phyloP scores from a whole-genome alignment of 2,888 invertebrate species.

The Ommatoiulus sabulosus region DNA sequence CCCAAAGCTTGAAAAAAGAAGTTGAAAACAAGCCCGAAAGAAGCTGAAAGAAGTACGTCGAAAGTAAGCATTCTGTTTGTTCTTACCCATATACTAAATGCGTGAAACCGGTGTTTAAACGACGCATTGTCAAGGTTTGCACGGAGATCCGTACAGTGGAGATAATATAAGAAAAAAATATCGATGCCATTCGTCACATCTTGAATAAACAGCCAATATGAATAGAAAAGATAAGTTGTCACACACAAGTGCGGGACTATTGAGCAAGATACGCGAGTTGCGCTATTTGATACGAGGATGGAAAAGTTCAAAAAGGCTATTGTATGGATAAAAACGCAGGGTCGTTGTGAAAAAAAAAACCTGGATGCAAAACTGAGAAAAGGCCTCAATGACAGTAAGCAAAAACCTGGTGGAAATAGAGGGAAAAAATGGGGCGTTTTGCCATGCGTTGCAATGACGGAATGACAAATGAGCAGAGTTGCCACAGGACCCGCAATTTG shows the following conservation, averaged over 20 bases:
- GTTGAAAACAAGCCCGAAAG: too few relatives aligned
- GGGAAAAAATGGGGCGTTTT: slow-evolving; percentile 1
- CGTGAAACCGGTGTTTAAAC: background rate
- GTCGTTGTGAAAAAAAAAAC: background rate
- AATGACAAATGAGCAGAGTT: slow-evolving; percentile 16
- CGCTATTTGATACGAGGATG: background rate
- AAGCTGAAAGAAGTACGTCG: too few relatives aligned
- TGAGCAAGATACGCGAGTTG: background rate
- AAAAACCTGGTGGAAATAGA: slow-evolving; percentile 26
- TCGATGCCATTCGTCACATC: slow-evolving; percentile 27
- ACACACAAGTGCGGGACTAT: background rate
- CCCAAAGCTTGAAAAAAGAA: too few relatives aligned
- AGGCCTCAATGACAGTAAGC: background rate
- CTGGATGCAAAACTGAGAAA: background rate
- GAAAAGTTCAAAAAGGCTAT: background rate
- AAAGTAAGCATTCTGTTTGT: too few relatives aligned
- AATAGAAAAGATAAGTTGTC: slow-evolving; percentile 31
- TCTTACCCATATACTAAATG: too few relatives aligned
- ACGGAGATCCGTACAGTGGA: slow-evolving; percentile 3
- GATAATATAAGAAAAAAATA: background rate
- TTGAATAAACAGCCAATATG: slow-evolving; percentile 30
- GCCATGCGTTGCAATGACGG: slow-evolving; percentile 25
- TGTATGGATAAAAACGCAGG: background rate
- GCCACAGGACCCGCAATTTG: slow-evolving; percentile 18
- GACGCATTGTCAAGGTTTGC: background rate